phyloP scores from a whole-genome alignment of 2,888 invertebrate genomes.

The Lymantria dispar region DNA sequence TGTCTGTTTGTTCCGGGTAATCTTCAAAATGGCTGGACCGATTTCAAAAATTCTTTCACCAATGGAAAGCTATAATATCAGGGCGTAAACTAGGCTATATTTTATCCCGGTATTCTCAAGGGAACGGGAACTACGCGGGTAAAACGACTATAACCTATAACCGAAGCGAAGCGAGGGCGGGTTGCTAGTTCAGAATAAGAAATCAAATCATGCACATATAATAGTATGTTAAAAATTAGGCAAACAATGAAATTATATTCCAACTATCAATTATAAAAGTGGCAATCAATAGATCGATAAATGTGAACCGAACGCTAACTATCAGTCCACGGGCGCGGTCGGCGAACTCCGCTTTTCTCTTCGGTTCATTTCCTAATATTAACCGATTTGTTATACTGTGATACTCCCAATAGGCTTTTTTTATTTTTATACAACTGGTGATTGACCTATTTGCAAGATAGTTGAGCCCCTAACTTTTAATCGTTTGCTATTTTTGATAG shows the following conservation, averaged over 20 bases:
- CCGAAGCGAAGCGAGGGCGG: too few relatives aligned
- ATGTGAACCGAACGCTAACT: slow-evolving; percentile 17
- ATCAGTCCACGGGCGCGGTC: slow-evolving; percentile 22
- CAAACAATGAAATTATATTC: not conserved
- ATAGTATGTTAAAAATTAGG: not conserved
- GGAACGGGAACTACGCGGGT: too few relatives aligned
- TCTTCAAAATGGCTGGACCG: too few relatives aligned
- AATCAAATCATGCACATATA: too few relatives aligned
- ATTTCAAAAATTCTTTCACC: too few relatives aligned
- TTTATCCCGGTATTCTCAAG: too few relatives aligned
- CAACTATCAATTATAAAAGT: slow-evolving; percentile 30
- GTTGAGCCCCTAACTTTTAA: not conserved
- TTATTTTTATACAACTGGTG: not conserved
- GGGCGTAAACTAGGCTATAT: too few relatives aligned
- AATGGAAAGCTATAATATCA: too few relatives aligned
- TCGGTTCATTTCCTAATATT: slow-evolving; percentile 52
- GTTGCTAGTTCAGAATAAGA: too few relatives aligned
- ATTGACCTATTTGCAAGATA: not conserved
- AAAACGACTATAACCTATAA: too few relatives aligned
- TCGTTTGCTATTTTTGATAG: not conserved
- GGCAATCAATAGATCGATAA: slow-evolving; percentile 50
- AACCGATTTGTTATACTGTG: slow-evolving; percentile 60
- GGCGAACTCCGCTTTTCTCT: slow-evolving; percentile 43
- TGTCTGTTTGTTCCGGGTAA: too few relatives aligned
- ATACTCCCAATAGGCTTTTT: slow-evolving; percentile 8